Evolutionary conservation across 1,140 invertebrate species (phyloP).

Genomic region (Stenopsyche tienmushanensis): DNA sequence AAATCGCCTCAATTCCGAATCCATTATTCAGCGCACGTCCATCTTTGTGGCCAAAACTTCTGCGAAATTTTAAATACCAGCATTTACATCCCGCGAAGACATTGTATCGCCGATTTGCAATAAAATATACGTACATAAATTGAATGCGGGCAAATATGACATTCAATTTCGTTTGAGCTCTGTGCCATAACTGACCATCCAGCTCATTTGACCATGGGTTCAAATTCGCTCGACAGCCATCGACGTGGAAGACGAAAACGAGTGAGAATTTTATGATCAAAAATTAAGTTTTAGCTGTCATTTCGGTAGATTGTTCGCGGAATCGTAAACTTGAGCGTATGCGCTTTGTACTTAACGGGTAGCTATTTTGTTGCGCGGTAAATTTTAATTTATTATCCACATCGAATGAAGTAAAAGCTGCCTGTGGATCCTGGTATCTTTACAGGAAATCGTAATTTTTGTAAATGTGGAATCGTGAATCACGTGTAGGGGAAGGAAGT

Average conservation of each 20-base stretch:
- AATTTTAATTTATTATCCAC: too few relatives aligned
- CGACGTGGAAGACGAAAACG: too few relatives aligned
- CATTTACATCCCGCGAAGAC: slow-evolving; percentile 3
- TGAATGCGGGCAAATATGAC: not conserved
- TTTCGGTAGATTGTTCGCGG: not conserved
- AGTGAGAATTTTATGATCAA: not conserved
- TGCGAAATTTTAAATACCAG: slow-evolving; percentile 1
- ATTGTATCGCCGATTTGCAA: slow-evolving; percentile 1
- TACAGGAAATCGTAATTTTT: not conserved
- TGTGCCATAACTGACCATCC: too few relatives aligned
- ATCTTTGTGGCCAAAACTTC: slow-evolving; percentile 6
- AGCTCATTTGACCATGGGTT: too few relatives aligned
- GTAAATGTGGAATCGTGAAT: not conserved
- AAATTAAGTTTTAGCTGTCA: too few relatives aligned
- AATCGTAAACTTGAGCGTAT: too few relatives aligned
- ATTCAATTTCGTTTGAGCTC: too few relatives aligned
- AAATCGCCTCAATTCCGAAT: not conserved
- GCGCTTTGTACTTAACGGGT: too few relatives aligned
- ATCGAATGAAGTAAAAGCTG: too few relatives aligned
- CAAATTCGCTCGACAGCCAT: too few relatives aligned
- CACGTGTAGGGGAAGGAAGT: not conserved
- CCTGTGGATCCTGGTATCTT: not conserved
- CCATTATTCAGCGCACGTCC: not conserved
- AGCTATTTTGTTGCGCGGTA: too few relatives aligned
- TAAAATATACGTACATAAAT: not conserved